Percentiles rank a stretch among this genome's conserved stretches.
Conservation (phyloP, 2,888 invertebrate species). For the Chaitophorus viminalis region DNA sequence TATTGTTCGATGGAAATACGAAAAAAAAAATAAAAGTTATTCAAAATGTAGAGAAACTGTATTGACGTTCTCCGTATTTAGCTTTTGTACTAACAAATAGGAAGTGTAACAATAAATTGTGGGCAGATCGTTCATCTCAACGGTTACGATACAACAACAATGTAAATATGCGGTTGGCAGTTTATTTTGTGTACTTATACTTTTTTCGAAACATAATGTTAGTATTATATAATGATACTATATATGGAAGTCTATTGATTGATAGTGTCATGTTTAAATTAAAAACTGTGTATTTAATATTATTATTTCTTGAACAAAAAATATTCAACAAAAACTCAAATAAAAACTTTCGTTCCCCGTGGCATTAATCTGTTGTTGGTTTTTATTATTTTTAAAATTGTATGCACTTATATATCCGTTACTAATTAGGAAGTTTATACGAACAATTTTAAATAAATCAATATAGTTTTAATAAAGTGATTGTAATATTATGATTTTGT, state of each 20-base stretch:
- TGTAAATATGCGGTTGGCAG: not conserved
- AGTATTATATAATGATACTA: too few species aligned
- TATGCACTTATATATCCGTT: not conserved
- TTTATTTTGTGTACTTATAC: not conserved
- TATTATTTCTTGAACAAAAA: not conserved
- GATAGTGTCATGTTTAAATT: not conserved
- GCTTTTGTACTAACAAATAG: too few species aligned
- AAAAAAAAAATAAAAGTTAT: too few species aligned
- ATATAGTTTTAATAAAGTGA: not conserved
- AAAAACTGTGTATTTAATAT: not conserved
- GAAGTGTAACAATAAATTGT: too few species aligned
- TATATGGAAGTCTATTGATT: too few species aligned
- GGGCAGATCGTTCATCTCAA: too few species aligned
- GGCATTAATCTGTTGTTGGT: not conserved
- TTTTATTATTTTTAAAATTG: not conserved
- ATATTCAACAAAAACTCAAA: not conserved
- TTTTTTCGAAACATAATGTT: not conserved
- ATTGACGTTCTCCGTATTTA: too few species aligned
- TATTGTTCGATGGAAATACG: too few species aligned
- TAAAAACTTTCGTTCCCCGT: conserved; percentile 12
- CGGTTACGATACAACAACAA: too few species aligned
- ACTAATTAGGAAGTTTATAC: conserved; percentile 1
- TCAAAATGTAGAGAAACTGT: too few species aligned
- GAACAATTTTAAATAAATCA: conserved; percentile 15
- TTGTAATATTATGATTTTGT: too few species aligned